phyloP scores from a whole-genome alignment of 2,113 vertebrate species.

The Diphyllodes magnificus region DNA sequence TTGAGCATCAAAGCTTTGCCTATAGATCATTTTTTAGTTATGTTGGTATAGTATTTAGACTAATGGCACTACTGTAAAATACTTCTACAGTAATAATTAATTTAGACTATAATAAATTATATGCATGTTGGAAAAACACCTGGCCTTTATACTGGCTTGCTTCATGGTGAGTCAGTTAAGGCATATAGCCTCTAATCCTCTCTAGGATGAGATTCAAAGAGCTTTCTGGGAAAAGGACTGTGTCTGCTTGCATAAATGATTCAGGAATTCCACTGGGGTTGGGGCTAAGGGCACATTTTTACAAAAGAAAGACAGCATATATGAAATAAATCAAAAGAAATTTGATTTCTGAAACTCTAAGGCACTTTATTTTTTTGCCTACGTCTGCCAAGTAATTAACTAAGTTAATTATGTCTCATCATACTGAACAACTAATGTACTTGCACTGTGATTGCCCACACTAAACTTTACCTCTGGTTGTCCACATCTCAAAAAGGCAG shows the following conservation, averaged over 20 bases:
- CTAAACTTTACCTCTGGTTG: neutral
- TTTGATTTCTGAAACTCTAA: neutral
- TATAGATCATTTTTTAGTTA: neutral
- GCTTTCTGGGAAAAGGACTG: neutral
- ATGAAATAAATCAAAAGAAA: conserved; percentile 4
- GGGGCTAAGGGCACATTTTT: neutral
- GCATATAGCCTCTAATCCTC: neutral
- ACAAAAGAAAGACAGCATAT: neutral
- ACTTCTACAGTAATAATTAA: neutral
- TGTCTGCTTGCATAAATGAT: neutral
- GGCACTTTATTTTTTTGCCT: neutral
- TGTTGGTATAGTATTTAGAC: neutral
- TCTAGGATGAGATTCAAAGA: neutral
- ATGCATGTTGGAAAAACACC: neutral
- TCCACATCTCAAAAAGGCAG: neutral
- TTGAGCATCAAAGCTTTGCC: neutral
- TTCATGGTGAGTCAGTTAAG: neutral
- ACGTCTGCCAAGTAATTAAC: neutral
- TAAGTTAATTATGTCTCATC: conserved; percentile 1
- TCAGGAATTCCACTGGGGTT: neutral
- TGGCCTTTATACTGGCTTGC: neutral
- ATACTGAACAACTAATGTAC: neutral
- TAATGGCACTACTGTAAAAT: neutral
- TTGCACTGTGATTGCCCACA: neutral
- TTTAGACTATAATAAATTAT: neutral